A percentile compares a stretch with the other conserved stretches of the same genome.
These are phyloP conservation scores for Maniola jurtina DNA, from an alignment of 1,140 invertebrate genomes.

Conservation along the genomic window DNA sequence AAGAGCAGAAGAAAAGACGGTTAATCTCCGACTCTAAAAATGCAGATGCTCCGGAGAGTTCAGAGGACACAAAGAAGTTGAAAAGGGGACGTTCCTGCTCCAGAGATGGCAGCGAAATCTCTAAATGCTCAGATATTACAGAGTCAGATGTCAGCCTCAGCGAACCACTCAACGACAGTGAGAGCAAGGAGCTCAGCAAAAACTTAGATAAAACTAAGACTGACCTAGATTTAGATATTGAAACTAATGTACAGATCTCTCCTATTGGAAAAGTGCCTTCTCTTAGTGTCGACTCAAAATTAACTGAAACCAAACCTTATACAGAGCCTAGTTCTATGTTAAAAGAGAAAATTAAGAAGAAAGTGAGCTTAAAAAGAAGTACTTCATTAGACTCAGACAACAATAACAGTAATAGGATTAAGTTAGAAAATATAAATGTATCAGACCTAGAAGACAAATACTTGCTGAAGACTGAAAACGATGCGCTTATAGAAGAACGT, in stretches of 20 bases:
- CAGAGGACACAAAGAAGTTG: constrained; percentile 76
- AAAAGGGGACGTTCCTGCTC: constrained; percentile 80
- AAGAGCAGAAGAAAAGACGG: constrained; percentile 73
- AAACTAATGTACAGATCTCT: constrained; percentile 76
- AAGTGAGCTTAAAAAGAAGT: constrained; percentile 75
- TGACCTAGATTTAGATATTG: constrained; percentile 75
- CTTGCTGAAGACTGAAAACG: constrained; percentile 71
- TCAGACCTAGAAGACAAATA: constrained; percentile 68
- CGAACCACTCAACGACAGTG: constrained; percentile 76
- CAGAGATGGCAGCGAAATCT: constrained; percentile 77
- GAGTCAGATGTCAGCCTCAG: constrained; percentile 82
- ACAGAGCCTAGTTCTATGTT: constrained; percentile 58
- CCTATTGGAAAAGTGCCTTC: constrained; percentile 77
- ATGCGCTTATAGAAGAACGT: constrained; percentile 70
- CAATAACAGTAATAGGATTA: constrained; percentile 77
- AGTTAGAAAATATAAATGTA: constrained; percentile 70
- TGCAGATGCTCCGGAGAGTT: constrained; percentile 51
- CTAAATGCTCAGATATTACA: constrained; percentile 79
- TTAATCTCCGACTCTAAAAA: constrained; percentile 70
- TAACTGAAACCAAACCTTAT: constrained; percentile 60
- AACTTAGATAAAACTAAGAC: constrained; percentile 76
- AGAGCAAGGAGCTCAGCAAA: constrained; percentile 72
- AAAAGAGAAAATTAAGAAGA: constrained; percentile 65
- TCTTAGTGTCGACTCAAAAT: constrained; percentile 65
- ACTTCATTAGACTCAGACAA: constrained; percentile 75